These are phyloP conservation scores for Mantis religiosa DNA, from an alignment of 2,888 invertebrate species.

Conservation along the genomic window DNA sequence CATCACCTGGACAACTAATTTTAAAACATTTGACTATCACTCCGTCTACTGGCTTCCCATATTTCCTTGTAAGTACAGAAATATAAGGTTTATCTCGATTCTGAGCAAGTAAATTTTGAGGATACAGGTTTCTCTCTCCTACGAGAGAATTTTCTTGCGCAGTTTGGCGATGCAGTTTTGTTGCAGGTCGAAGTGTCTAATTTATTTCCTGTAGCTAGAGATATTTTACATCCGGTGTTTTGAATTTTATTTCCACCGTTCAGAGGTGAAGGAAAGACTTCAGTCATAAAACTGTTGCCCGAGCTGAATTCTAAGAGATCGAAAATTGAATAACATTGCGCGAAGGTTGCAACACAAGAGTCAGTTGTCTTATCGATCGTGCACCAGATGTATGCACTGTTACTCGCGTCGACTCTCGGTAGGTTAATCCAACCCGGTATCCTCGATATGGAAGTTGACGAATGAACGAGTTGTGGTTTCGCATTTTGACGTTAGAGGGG, in stretches of 20 bases:
- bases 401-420: neutral
- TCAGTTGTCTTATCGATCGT: neutral
- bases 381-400: too few species aligned
- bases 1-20: too few species aligned
- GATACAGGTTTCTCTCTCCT: too few species aligned
- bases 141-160: too few species aligned
- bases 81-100: too few species aligned
- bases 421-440: neutral
- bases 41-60: too few species aligned
- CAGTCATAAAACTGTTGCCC: neutral
- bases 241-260: neutral
- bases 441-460: neutral
- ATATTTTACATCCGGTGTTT: neutral
- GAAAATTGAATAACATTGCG: neutral
- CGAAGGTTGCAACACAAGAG: neutral
- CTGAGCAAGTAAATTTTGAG: too few species aligned
- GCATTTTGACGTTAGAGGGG: too few species aligned
- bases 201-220: neutral
- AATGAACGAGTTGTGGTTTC: too few species aligned
- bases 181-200: neutral
- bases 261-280: neutral
- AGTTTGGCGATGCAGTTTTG: too few species aligned
- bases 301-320: neutral
- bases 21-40: too few species aligned
- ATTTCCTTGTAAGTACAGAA: too few species aligned